These are phyloP conservation scores for Harpagus bidentatus DNA, from an alignment of 2,113 vertebrate genomes.

Conservation along the genomic window DNA sequence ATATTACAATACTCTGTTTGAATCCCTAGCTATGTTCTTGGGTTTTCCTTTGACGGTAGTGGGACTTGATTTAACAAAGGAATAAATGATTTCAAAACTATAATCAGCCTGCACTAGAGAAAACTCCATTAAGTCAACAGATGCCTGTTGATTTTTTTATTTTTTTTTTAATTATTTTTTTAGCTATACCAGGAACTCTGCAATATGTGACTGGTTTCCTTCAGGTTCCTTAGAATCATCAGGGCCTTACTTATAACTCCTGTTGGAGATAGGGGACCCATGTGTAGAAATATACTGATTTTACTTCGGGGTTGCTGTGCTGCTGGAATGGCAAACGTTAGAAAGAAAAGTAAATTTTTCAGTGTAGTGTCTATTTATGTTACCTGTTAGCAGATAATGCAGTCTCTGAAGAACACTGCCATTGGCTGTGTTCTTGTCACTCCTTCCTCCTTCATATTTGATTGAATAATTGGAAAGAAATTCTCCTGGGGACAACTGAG, in stretches of 20 bases:
- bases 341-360: background rate
- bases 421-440: background rate
- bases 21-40: background rate
- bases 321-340: background rate
- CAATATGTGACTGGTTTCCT: background rate
- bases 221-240: background rate
- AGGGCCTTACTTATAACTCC: background rate
- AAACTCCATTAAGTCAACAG: background rate
- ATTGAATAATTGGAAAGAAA: background rate
- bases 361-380: background rate
- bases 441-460: background rate
- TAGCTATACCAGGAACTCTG: background rate
- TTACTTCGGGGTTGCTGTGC: background rate
- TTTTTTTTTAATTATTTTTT: background rate
- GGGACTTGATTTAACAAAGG: background rate
- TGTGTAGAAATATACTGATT: background rate
- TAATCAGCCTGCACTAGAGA: background rate
- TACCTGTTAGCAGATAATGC: conserved; percentile 1
- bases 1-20: background rate
- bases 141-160: background rate
- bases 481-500: background rate
- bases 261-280: background rate
- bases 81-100: background rate
- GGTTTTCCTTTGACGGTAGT: background rate
- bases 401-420: background rate